Percentiles rank a stretch among this genome's conserved stretches.
Conservation (phyloP, 2,888 invertebrate genomes). For the Torymus texanus region DNA sequence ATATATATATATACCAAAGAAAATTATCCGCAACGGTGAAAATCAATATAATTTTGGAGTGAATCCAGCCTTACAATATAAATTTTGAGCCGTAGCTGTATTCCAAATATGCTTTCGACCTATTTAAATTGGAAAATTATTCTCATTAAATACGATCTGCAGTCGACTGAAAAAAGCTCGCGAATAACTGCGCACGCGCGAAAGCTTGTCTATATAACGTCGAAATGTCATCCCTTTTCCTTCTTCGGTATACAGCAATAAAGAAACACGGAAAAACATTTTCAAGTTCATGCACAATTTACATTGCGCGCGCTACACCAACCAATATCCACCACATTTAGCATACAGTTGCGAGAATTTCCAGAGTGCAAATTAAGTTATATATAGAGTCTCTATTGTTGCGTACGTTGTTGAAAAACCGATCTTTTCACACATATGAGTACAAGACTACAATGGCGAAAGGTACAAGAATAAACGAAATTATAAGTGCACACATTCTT, state of each 20-base stretch:
- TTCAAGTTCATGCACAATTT: conserved; percentile 25
- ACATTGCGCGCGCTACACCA: conserved; percentile 37
- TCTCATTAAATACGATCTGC: too few species aligned
- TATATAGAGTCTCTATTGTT: background rate
- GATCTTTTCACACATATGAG: background rate
- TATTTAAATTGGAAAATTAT: too few species aligned
- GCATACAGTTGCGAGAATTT: conserved; percentile 38
- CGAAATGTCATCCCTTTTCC: too few species aligned
- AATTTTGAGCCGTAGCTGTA: too few species aligned
- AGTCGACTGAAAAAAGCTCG: too few species aligned
- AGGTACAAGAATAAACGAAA: background rate
- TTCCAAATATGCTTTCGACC: too few species aligned
- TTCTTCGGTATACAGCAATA: background rate
- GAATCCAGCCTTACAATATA: too few species aligned
- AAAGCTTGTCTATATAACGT: conserved; percentile 11
- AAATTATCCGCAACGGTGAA: too few species aligned
- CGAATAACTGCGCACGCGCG: background rate
- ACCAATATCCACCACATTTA: conserved; percentile 36
- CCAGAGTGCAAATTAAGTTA: conserved; percentile 22
- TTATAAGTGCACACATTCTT: background rate
- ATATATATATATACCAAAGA: too few species aligned
- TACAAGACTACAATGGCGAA: background rate
- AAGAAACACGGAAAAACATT: background rate
- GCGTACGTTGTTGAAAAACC: background rate
- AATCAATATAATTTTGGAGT: too few species aligned